Evolutionary conservation across 2,797 vertebrate species (phyloP).

Genomic region (Periophthalmus magnuspinnatus): DNA sequence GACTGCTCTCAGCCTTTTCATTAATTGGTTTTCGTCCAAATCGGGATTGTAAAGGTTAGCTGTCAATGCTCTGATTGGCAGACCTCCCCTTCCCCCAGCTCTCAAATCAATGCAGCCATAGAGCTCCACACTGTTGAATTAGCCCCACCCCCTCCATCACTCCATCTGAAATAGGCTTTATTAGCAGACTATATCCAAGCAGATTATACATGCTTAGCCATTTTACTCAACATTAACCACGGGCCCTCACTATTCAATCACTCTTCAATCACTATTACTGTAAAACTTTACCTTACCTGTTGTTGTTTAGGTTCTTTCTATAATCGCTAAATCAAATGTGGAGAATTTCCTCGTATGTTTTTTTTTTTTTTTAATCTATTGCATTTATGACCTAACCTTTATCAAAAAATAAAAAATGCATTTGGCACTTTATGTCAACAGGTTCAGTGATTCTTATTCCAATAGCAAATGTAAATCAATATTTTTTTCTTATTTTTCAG

Average conservation of each 20-base stretch:
- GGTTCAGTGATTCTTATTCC: background rate
- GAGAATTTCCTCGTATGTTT: background rate
- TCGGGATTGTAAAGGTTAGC: conserved; percentile 45
- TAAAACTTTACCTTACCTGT: background rate
- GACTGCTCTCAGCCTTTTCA: conserved; percentile 44
- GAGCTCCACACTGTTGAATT: conserved; percentile 47
- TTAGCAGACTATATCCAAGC: conserved; percentile 46
- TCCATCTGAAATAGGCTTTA: conserved; percentile 64
- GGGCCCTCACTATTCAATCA: conserved; percentile 7
- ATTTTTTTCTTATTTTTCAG: conserved; percentile 67
- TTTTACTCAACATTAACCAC: conserved; percentile 36
- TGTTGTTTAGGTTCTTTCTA: background rate
- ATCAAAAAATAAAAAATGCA: too few relatives aligned
- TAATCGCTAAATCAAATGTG: background rate
- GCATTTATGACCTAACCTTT: background rate
- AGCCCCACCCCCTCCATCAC: conserved; percentile 57
- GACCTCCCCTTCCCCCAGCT: conserved; percentile 31
- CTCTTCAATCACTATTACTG: conserved; percentile 13
- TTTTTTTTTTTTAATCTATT: background rate
- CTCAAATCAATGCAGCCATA: conserved; percentile 52
- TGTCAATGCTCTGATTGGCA: conserved; percentile 60
- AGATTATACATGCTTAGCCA: conserved; percentile 53
- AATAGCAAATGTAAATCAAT: background rate
- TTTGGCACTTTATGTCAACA: background rate
- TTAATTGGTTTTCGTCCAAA: conserved; percentile 67